Evolutionary conservation across 1,140 invertebrate genomes (phyloP), one percentile per base, ranked within the genome.

Genomic region (Pectinophora gossypiella): DNA sequence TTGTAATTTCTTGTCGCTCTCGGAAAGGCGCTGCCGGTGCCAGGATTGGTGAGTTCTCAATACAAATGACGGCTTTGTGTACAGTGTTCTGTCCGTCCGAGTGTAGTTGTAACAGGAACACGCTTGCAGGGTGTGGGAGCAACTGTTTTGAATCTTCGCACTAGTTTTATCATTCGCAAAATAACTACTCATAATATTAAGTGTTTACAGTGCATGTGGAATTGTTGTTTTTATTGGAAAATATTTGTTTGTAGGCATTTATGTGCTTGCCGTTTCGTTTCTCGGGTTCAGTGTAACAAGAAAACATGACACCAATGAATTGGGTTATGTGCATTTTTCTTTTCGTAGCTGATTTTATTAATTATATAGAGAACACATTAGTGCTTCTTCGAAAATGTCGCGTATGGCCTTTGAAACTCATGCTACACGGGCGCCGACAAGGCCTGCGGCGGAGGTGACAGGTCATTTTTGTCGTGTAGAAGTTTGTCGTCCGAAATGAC

Each of bases 1-100:
- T 71, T 73, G 64, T 77, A 64, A 68, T 74, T 78, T 69, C 61
- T 67, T 74, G 56, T 73, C 61, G 72, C 75, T 72, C 68, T 62
- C 72, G 44, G 61, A 46, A 83, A 88, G 87, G 87, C 72, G 86
- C 87, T 60, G 87, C 87, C 61, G 86, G 87, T 58, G 87, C 87
- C 42, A 65, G 87, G 56, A 87, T 89, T 57, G 86, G 87, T 89
- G 77, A 89, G 87, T 89, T 53, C 32, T 54, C 60, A 64, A 61
- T 51, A 71, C 65, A 48, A 72, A 74, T 65, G 59, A 63, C 62
- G 56, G 71, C 65, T 80, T 80, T 60, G 48, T 66, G 51, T 64
- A 20, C 27, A 13, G 19, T 35, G 68, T 63, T 72, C 57, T 51
- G 60, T 64, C 58, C 55, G 56, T 67, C 59, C 40, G 43, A 32